These are phyloP conservation scores for Lasioglossum albipes DNA, from an alignment of 1,140 invertebrate species.

Conservation along the genomic window DNA sequence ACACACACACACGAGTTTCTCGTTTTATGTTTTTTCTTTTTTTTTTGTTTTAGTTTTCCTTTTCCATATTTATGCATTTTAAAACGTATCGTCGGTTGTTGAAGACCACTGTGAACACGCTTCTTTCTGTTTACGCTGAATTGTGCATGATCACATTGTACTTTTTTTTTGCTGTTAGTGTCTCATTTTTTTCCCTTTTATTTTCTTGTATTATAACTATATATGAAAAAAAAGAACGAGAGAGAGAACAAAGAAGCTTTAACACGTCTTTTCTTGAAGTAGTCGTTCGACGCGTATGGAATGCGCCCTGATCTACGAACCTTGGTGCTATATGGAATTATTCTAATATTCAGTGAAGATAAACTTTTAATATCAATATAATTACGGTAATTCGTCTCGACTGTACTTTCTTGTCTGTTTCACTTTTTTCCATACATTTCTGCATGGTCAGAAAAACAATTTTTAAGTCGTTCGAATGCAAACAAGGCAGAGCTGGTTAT, in stretches of 20 bases:
- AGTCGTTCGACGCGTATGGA: conserved; percentile 61
- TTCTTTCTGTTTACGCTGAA: conserved; percentile 62
- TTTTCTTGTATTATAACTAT: conserved; percentile 47
- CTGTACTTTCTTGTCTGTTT: conserved; percentile 57
- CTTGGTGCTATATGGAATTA: conserved; percentile 80
- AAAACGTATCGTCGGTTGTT: not conserved
- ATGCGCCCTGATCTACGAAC: conserved; percentile 69
- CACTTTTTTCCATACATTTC: conserved; percentile 30
- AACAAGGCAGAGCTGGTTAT: not conserved
- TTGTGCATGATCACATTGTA: conserved; percentile 57
- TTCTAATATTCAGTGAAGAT: conserved; percentile 74
- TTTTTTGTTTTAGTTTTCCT: not conserved
- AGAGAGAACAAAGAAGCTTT: conserved; percentile 48
- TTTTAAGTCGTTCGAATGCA: conserved; percentile 18
- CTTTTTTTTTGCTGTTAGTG: conserved; percentile 42
- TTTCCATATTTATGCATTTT: not conserved
- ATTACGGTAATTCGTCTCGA: conserved; percentile 66
- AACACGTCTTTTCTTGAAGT: conserved; percentile 64
- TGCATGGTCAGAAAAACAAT: conserved; percentile 57
- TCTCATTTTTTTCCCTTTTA: conserved; percentile 50
- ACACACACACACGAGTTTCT: not conserved
- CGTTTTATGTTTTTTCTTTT: not conserved
- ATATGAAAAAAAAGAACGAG: conserved; percentile 13
- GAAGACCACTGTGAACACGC: conserved; percentile 37
- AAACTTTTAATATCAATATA: conserved; percentile 66